Evolutionary conservation across 1,140 invertebrate genomes (phyloP).

Genomic region (Plutomurus gul): DNA sequence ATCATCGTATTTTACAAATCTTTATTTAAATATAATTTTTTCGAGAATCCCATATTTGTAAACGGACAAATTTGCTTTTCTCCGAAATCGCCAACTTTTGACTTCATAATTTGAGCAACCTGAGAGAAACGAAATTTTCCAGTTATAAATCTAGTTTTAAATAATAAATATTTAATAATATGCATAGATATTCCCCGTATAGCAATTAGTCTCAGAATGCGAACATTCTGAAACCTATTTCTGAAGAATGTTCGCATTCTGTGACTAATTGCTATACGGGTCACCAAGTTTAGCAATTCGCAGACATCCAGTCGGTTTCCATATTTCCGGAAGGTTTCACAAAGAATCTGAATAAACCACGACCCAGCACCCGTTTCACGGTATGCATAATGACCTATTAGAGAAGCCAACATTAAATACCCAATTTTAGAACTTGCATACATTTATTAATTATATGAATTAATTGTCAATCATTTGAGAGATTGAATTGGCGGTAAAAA

Average conservation of each 20-base stretch:
- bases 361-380: constrained; percentile 68
- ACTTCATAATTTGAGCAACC: constrained; percentile 31
- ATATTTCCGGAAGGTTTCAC: constrained; percentile 71
- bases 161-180: background rate
- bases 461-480: no score
- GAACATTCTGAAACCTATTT: no score
- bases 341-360: constrained; percentile 77
- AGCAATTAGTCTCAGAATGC: no score
- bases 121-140: background rate
- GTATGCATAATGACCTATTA: constrained; percentile 66
- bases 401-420: background rate
- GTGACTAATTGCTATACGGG: background rate
- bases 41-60: constrained; percentile 39
- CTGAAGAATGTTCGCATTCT: no score
- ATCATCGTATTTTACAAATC: no score
- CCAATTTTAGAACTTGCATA: constrained; percentile 12
- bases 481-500: no score
- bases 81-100: background rate
- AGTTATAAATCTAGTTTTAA: background rate
- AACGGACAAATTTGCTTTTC: constrained; percentile 43
- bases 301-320: constrained; percentile 53
- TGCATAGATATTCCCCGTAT: background rate
- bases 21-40: constrained; percentile 39
- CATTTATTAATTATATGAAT: no score
- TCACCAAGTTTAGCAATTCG: constrained; percentile 7